Conservation (phyloP, 2,888 invertebrate genomes). For the Drosophila quinaria region DNA sequence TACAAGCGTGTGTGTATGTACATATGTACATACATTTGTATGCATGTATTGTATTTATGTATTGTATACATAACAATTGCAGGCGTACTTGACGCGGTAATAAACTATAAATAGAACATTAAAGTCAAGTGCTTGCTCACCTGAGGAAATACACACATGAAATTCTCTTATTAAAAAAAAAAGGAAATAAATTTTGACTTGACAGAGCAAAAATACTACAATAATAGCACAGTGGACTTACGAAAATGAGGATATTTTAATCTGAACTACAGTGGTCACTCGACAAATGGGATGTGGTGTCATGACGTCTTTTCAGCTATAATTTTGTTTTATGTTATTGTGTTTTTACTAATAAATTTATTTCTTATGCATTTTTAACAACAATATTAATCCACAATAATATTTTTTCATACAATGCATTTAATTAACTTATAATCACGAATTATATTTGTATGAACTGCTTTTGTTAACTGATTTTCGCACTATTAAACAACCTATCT, state of each 20-base stretch:
- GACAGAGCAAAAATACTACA: slow-evolving; percentile 18
- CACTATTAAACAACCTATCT: slow-evolving; percentile 19
- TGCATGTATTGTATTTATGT: slow-evolving; percentile 5
- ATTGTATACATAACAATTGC: slow-evolving; percentile 18
- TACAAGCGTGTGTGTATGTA: too few species aligned
- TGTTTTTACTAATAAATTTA: background rate
- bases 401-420: background rate
- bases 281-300: background rate
- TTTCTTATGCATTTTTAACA: background rate
- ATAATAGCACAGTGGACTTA: slow-evolving; percentile 9
- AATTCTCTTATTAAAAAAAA: slow-evolving; percentile 13
- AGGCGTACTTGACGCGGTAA: slow-evolving; percentile 28
- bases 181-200: slow-evolving; percentile 29
- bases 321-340: background rate
- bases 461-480: slow-evolving; percentile 21
- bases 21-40: background rate
- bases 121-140: slow-evolving; percentile 24
- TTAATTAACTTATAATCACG: slow-evolving; percentile 21
- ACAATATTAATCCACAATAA: background rate
- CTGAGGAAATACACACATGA: slow-evolving; percentile 30
- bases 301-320: background rate
- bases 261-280: background rate
- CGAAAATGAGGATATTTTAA: background rate
- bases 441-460: slow-evolving; percentile 19
- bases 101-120: slow-evolving; percentile 36